Base-by-base conservation (phyloP, 1,140 invertebrate species). In the Eufriesea mexicana region DNA sequence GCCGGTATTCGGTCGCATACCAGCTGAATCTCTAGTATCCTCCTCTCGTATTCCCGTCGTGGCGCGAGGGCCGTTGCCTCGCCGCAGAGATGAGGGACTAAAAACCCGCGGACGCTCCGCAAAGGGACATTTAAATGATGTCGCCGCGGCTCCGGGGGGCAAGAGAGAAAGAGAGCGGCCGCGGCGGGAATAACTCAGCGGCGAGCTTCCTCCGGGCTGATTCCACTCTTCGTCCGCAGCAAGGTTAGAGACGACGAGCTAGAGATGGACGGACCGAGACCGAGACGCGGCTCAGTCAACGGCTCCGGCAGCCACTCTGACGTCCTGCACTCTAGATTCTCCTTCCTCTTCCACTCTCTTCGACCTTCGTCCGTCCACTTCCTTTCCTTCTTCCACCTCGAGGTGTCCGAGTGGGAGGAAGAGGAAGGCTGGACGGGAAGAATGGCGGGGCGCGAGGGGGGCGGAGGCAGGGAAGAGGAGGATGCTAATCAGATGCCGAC, bases 401-500 rank as follows among this genome's bases (percentile, higher is more conserved):
- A 23, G 47, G 55, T 35, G 35, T 81, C 51, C 61, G 25, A 35
- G 45, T n/a, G 75, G 47, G 81, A 74, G 61, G 85, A 81, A 79
- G 49, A 72, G 35, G 35, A 1, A 73, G 73, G n/a, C 16, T 10
- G 23, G 35, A 45, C 20, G 16, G 16, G 9, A 23, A 54, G 20
- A 25, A 76, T 47, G 54, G 10, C 10, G 74, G 54, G 64, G 57
- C 42, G 64, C 80, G 61, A 23, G 16, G 54, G 71, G 61, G 70
- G 81, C 62, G 25, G 49, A 68, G 87, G 57, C 35, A 64, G 68
- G 64, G 68, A 64, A 68, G 73, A 81, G 86, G 87, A 86, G 93
- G 92, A 94, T 94, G 94, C 94, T 94, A 94, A 94, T 94, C 94
- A 94, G 94, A 94, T 94, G 93, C 93, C 92, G 94, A 93, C 93